Base-by-base conservation (phyloP, 2,113 vertebrate species). In the Cariama cristata region DNA sequence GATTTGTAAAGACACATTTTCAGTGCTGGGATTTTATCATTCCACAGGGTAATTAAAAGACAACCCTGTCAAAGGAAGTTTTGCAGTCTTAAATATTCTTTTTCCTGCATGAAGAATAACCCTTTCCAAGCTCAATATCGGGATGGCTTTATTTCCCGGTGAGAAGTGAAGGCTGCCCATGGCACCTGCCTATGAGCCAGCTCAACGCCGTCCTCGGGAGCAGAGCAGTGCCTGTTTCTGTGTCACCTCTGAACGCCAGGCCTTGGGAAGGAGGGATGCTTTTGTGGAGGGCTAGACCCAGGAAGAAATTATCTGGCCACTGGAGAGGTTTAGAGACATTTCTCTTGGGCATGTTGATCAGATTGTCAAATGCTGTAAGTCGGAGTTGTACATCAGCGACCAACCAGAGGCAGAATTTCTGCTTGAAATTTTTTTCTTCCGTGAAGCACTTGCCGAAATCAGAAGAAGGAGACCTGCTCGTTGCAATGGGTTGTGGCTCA, bases 31-130 rank as follows among this genome's bases (percentile, higher is more conserved):
- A 96, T 96, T 97, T 97, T 97, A 97, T 97, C 97, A 89, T 95
- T 97, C 96, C 89, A 62, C 62, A 40, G 95, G 93, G 93, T 97
- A 97, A 97, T 97, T 97, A 96, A 97, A 97, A 97, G 94, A 96
- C 84, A 95, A 27, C 89, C 77, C 77, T 96, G 94, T 91, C 94
- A 97, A 91, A 96, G 86, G 89, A 96, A 95, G 84, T 97, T 96
- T 88, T 95, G 45, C 77, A 82, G 30, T 30, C 81, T 94, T 89
- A 87, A 93, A 49, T 83, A 86, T 91, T 82, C 84, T 69, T 53
- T 85, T 88, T 83, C 55, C 52, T 67, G 59, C 2, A 0, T 40
- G 71, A 85, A 93, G 58, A 91, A 91, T 93, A 96, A 95, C 77
- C 62, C 84, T 93, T 94, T 94, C 89, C 69, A 73, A n/a, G 66